phyloP scores from a whole-genome alignment of 2,888 invertebrate genomes.

The Pachycephus smyrnensis region DNA sequence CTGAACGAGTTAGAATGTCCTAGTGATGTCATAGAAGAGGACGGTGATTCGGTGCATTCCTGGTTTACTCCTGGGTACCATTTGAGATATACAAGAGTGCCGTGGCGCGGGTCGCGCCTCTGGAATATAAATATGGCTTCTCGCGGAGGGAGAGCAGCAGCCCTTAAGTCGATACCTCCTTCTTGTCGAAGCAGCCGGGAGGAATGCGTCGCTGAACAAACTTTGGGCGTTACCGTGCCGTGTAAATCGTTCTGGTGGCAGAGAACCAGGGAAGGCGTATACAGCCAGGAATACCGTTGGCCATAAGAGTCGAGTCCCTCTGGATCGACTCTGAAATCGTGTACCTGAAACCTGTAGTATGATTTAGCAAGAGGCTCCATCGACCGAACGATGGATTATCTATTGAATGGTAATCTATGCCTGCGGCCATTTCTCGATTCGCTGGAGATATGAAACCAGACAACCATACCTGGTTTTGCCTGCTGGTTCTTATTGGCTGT shows the following conservation, averaged over 20 bases:
- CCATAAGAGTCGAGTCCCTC: background rate
- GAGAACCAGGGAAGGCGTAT: conserved; percentile 10
- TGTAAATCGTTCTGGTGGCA: conserved; percentile 40
- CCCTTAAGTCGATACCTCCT: background rate
- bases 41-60: conserved; percentile 2
- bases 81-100: background rate
- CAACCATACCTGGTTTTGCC: background rate
- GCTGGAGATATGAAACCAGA: background rate
- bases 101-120: background rate
- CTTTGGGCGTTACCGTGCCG: conserved; percentile 49
- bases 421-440: conserved; percentile 22
- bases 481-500: background rate
- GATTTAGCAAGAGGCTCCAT: conserved; percentile 45
- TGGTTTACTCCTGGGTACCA: background rate
- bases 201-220: conserved; percentile 51
- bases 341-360: conserved; percentile 23
- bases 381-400: conserved; percentile 45
- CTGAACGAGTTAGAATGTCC: background rate
- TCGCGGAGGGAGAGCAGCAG: background rate
- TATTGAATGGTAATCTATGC: conserved; percentile 53
- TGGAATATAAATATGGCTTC: conserved; percentile 8
- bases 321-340: background rate
- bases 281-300: background rate
- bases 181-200: conserved; percentile 12
- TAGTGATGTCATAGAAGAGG: background rate